Base-by-base conservation (phyloP, 2,113 vertebrate species). In the Hymenochirus boettgeri region DNA sequence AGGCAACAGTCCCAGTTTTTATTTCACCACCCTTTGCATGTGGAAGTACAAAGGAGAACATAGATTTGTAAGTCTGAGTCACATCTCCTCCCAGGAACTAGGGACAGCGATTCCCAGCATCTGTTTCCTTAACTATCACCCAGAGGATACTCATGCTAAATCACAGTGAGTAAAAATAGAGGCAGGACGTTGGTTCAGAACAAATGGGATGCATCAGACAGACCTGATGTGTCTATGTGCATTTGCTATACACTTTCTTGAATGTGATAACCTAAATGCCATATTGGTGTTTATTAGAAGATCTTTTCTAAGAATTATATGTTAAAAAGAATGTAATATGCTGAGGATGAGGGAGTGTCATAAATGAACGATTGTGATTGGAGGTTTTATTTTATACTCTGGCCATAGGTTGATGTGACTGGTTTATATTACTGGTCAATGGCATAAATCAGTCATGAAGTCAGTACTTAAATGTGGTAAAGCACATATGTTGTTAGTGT, bases 51-150 rank as follows among this genome's bases (percentile, higher is more conserved):
- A 95, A 96, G 92, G 81, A 72, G 65, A 76, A 77, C 75, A 85
- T 85, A 80, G 85, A 81, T 81, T 79, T 69, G 48, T n/a, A 73
- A 81, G 82, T 72, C 74, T 89, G 87, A 89, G 88, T 88, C 83
- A 90, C 78, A 90, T 76, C 82, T 87, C 88, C 83, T 88, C 88
- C 77, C 83, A 91, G 93, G 91, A 94, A 92, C 92, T 79, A 82
- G 86, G 78, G 84, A 89, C 87, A 90, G 91, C 89, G 88, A 93
- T 90, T 92, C 91, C 86, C 82, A 84, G 81, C 94, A 97, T 95
- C 94, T 97, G 95, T 95, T 99, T 98, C 94, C 94, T 96, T 89
- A 78, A 90, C 90, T 85, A 85, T 92, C 85, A 84, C 81, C 87
- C 84, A 80, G 84, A 93, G 93, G 90, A 95, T 93, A 86, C 84